These are phyloP conservation scores for Bucorvus abyssinicus DNA, from an alignment of 2,797 vertebrate species.

Conservation along the genomic window DNA sequence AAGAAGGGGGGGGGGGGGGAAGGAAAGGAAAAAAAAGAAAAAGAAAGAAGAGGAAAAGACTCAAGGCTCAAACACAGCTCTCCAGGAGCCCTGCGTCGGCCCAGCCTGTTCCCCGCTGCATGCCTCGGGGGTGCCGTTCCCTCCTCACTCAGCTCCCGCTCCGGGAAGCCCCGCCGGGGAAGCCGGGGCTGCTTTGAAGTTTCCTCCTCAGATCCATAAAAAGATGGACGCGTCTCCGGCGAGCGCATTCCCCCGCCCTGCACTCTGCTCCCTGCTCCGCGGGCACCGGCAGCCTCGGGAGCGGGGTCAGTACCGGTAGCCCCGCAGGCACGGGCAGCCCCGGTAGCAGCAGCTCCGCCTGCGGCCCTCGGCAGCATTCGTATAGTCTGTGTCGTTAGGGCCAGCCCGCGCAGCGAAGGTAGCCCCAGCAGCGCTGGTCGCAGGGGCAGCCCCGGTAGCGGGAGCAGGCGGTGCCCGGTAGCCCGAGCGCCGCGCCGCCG, in stretches of 20 bases:
- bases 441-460: not conserved
- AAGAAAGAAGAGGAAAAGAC: not conserved
- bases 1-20: fast-evolving
- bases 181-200: not conserved
- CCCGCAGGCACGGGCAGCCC: not conserved
- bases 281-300: not conserved
- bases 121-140: not conserved
- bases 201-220: not conserved
- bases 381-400: too few relatives aligned
- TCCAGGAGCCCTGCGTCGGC: not conserved
- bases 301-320: not conserved
- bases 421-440: not conserved
- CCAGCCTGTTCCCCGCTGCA: not conserved
- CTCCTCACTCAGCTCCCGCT: not conserved
- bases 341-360: not conserved
- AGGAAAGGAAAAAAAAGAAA: too few relatives aligned
- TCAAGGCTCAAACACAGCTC: not conserved
- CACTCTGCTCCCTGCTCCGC: not conserved
- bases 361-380: not conserved
- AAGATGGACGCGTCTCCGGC: not conserved
- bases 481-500: not conserved
- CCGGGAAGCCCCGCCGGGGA: not conserved
- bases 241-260: not conserved
- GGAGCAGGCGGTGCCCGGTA: not conserved
- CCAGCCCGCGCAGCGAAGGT: not conserved